phyloP scores from a whole-genome alignment of 2,113 vertebrate genomes.

The Myxocyprinus asiaticus region DNA sequence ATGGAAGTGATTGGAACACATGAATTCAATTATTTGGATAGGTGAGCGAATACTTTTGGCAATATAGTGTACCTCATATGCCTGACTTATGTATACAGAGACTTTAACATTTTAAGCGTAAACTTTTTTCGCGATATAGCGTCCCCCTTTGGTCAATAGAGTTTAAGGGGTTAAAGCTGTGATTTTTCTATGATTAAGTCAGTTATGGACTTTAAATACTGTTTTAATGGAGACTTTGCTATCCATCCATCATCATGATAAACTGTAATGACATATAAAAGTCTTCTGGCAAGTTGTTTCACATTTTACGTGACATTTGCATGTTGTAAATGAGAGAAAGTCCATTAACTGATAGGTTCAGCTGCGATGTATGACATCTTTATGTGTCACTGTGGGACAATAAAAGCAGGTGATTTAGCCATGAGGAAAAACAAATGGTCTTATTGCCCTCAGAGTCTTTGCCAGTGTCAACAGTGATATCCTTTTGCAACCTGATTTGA shows the following conservation, averaged over 20 bases:
- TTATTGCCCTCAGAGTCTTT: neutral
- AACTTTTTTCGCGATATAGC: no score
- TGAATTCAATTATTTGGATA: no score
- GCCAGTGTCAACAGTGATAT: slow-evolving; percentile 5
- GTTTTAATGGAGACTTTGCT: no score
- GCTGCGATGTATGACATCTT: slow-evolving; percentile 3
- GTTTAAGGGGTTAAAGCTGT: no score
- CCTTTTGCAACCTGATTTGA: neutral
- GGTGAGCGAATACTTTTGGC: no score
- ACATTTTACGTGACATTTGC: neutral
- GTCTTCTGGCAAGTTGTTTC: neutral
- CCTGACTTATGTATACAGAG: no score
- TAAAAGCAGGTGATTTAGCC: slow-evolving; percentile 9
- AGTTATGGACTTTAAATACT: no score
- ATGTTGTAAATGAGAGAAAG: slow-evolving; percentile 9
- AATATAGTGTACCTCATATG: no score
- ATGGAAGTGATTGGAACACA: no score
- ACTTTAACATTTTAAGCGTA: no score
- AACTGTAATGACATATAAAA: neutral
- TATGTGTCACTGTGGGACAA: neutral
- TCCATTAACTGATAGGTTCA: slow-evolving; percentile 41
- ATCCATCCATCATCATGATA: neutral
- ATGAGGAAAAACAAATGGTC: neutral
- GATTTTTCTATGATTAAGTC: neutral
- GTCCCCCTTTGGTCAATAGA: no score